Percentiles rank a stretch among this genome's conserved stretches.
Evolutionary conservation across 2,888 invertebrate genomes (phyloP).

Genomic region (Lasioglossum vierecki): DNA sequence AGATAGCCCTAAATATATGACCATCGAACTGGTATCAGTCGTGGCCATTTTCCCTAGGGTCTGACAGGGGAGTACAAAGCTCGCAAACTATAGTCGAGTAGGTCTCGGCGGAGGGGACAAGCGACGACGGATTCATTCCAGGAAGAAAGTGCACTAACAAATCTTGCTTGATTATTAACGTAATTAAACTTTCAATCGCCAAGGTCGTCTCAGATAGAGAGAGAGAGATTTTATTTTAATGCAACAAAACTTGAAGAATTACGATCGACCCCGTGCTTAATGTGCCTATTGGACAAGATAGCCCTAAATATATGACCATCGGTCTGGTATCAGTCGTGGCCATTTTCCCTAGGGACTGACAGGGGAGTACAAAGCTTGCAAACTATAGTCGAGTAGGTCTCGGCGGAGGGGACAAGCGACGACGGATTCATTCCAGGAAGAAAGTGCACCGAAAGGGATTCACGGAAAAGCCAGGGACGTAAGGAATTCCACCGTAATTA

Average conservation of each 20-base stretch:
- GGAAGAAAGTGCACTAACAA: constrained; percentile 3
- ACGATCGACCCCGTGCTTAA: too few species aligned
- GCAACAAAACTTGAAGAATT: too few species aligned
- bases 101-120: not conserved
- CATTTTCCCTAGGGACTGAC: constrained; percentile 25
- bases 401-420: not conserved
- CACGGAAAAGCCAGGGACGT: constrained; percentile 40
- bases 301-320: not conserved
- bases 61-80: constrained; percentile 11
- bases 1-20: not conserved
- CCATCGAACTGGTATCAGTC: not conserved
- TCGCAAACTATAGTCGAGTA: not conserved
- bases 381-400: not conserved
- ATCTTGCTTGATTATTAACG: too few species aligned
- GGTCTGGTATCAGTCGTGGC: not conserved
- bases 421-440: constrained; percentile 8
- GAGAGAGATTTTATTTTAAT: too few species aligned
- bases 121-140: constrained; percentile 5
- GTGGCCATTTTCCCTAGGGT: constrained; percentile 15
- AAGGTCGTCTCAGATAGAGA: too few species aligned
- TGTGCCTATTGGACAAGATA: not conserved
- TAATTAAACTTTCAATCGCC: too few species aligned
- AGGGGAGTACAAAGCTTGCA: constrained; percentile 2
- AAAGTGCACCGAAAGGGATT: constrained; percentile 33
- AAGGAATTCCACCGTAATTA: constrained; percentile 67